A percentile compares a stretch with the other conserved stretches of the same genome.
Conservation (phyloP, 2,797 vertebrate genomes). For the Synanceia verrucosa region DNA sequence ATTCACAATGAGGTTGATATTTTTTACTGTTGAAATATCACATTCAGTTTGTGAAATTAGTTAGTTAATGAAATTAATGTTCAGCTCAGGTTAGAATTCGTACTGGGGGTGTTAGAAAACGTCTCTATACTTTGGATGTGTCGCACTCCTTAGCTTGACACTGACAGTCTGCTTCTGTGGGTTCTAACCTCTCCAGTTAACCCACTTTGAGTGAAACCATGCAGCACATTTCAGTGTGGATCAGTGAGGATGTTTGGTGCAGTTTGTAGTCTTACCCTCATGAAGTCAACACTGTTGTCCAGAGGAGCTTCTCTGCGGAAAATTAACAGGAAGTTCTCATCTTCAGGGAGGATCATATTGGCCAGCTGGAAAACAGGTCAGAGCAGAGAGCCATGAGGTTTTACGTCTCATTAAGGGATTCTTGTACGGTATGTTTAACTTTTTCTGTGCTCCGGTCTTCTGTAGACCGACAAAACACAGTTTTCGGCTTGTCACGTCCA, state of each 20-base stretch:
- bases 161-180: neutral
- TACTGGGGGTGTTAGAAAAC: neutral
- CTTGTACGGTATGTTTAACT: neutral
- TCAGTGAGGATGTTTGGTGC: neutral
- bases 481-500: no score
- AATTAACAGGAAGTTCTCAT: slow-evolving; percentile 95
- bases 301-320: slow-evolving; percentile 92
- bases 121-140: neutral
- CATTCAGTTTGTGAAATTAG: neutral
- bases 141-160: neutral
- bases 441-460: no score
- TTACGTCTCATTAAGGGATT: neutral
- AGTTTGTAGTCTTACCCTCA: slow-evolving; percentile 82
- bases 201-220: no score
- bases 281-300: slow-evolving; percentile 97
- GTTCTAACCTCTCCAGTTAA: no score
- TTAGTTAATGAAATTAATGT: no score
- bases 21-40: neutral
- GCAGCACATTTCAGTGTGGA: no score
- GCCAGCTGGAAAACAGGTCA: slow-evolving; percentile 84
- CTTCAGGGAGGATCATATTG: slow-evolving; percentile 90
- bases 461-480: no score
- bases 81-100: neutral
- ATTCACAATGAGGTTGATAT: neutral
- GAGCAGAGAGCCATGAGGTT: neutral